Percentiles rank a stretch among this genome's conserved stretches.
phyloP scores from a whole-genome alignment of 1,140 invertebrate genomes.

The Cydia amplana region DNA sequence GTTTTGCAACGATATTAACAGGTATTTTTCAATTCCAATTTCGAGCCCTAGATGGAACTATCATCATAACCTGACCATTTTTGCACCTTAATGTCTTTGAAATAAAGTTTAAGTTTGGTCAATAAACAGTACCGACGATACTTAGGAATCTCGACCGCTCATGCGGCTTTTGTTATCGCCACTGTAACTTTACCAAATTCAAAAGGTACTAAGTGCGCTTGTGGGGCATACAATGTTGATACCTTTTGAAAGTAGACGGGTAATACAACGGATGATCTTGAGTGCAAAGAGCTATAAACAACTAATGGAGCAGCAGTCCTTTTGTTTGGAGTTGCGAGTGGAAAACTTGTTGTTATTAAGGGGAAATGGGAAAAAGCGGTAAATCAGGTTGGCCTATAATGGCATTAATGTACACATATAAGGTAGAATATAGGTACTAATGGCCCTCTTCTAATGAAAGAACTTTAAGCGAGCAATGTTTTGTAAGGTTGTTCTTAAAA shows the following conservation, averaged over 20 bases:
- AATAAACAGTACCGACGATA: not conserved
- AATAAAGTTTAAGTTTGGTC: too few relatives aligned
- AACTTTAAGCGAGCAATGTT: too few relatives aligned
- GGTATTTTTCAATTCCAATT: too few relatives aligned
- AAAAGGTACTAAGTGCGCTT: not conserved
- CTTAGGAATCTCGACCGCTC: not conserved
- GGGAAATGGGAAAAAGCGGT: not conserved
- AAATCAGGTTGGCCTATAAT: slow-evolving; percentile 11
- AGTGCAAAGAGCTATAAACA: slow-evolving; percentile 19
- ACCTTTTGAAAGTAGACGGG: not conserved
- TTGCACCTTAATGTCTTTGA: too few relatives aligned
- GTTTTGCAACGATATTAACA: too few relatives aligned
- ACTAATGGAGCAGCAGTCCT: slow-evolving; percentile 10
- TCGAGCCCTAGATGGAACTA: too few relatives aligned
- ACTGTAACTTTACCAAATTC: not conserved
- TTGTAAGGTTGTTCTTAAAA: too few relatives aligned
- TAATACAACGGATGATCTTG: slow-evolving; percentile 13
- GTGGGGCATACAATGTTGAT: not conserved
- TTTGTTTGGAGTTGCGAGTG: slow-evolving; percentile 15
- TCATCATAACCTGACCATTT: too few relatives aligned
- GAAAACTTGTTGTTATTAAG: slow-evolving; percentile 14
- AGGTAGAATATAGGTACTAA: not conserved
- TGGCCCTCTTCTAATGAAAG: not conserved
- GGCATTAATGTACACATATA: not conserved
- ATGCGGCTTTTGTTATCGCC: not conserved